Conservation (phyloP, 2,888 invertebrate species). For the Caenorhabditis uteleia region DNA sequence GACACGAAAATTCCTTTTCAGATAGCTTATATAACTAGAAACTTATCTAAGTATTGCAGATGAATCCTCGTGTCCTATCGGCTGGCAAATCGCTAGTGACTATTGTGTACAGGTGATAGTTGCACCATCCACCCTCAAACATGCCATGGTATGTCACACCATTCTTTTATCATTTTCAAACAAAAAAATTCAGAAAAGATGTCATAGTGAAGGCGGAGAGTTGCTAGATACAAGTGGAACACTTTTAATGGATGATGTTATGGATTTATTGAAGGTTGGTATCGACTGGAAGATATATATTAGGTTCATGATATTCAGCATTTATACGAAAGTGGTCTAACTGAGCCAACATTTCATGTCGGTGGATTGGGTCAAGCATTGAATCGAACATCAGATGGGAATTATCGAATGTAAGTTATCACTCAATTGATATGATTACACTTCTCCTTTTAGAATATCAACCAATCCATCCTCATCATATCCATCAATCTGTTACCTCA, state of each 20-base stretch:
- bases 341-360: conserved; percentile 32
- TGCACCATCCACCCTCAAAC: conserved; percentile 29
- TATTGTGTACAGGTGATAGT: conserved; percentile 50
- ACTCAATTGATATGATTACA: too few relatives aligned
- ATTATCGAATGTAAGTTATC: conserved; percentile 39
- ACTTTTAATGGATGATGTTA: conserved; percentile 24
- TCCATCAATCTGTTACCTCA: conserved; percentile 55
- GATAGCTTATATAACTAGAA: too few relatives aligned
- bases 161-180: background rate
- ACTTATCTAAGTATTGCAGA: conserved; percentile 48
- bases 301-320: background rate
- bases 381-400: conserved; percentile 26
- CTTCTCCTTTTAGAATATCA: conserved; percentile 27
- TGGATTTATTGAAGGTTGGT: conserved; percentile 20
- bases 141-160: conserved; percentile 22
- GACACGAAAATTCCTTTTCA: too few relatives aligned
- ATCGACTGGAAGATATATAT: background rate
- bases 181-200: conserved; percentile 20
- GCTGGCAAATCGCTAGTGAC: conserved; percentile 52
- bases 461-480: conserved; percentile 41
- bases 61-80: conserved; percentile 51
- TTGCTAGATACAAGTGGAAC: conserved; percentile 20
- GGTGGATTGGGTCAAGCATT: conserved; percentile 35
- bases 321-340: conserved; percentile 27
- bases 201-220: conserved; percentile 33